Evolutionary conservation across 2,888 invertebrate genomes (phyloP).

Genomic region (Plemyria rubiginata): DNA sequence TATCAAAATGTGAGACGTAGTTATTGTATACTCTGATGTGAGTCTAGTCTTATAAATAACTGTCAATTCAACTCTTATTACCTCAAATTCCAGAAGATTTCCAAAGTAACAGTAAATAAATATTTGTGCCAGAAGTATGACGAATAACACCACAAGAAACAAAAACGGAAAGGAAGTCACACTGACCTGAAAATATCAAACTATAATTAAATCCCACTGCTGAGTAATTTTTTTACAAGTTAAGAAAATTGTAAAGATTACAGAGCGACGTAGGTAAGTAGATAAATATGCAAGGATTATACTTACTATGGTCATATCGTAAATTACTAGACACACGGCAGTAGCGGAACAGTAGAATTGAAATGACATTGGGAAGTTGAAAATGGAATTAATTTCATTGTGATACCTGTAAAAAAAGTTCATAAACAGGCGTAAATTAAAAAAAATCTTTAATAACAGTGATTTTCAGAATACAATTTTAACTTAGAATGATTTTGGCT

Average conservation of each 20-base stretch:
- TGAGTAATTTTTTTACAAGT: too few relatives aligned
- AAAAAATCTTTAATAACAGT: too few relatives aligned
- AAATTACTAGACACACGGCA: slow-evolving; percentile 48
- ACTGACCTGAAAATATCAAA: slow-evolving; percentile 46
- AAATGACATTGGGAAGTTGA: slow-evolving; percentile 46
- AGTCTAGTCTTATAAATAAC: too few relatives aligned
- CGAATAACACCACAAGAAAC: slow-evolving; percentile 38
- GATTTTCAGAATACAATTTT: too few relatives aligned
- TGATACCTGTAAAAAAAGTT: slow-evolving; percentile 54
- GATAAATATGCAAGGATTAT: neutral
- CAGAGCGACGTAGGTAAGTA: neutral
- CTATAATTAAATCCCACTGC: too few relatives aligned
- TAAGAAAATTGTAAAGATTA: too few relatives aligned
- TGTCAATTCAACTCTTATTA: slow-evolving; percentile 23
- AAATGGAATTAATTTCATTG: slow-evolving; percentile 48
- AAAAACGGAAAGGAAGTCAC: slow-evolving; percentile 44
- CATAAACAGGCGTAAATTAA: too few relatives aligned
- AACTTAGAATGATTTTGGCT: too few relatives aligned
- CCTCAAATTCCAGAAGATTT: slow-evolving; percentile 54
- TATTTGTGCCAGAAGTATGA: slow-evolving; percentile 45
- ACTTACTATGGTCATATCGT: slow-evolving; percentile 52
- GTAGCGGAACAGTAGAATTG: slow-evolving; percentile 49
- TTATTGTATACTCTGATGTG: too few relatives aligned
- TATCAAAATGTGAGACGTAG: too few relatives aligned
- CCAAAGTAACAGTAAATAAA: slow-evolving; percentile 58